phyloP scores from a whole-genome alignment of 2,113 vertebrate species.

The Notechis scutatus region DNA sequence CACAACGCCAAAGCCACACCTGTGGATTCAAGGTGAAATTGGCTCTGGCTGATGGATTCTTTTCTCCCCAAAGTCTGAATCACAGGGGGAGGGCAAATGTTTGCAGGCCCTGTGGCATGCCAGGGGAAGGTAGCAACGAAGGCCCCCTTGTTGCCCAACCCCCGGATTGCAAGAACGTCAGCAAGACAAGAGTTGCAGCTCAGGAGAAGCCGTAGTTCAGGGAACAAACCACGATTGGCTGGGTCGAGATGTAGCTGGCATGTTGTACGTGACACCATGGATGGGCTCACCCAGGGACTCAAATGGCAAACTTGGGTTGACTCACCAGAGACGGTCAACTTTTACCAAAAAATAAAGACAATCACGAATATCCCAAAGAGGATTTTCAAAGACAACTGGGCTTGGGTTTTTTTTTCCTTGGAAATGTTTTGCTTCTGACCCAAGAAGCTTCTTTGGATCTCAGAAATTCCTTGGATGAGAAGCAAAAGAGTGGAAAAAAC shows the following conservation, averaged over 20 bases:
- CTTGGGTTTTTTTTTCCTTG: too few relatives aligned
- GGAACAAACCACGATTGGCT: neutral
- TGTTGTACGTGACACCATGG: neutral
- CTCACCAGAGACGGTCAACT: neutral
- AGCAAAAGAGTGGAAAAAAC: too few relatives aligned
- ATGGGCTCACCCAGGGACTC: neutral
- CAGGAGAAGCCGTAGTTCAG: neutral
- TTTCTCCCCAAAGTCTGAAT: neutral
- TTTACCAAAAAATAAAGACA: neutral
- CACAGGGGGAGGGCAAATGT: neutral
- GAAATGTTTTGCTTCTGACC: too few relatives aligned
- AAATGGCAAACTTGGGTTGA: neutral
- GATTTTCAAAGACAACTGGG: too few relatives aligned
- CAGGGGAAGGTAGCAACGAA: neutral
- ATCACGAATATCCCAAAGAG: too few relatives aligned
- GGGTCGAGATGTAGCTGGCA: neutral
- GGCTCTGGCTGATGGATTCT: neutral
- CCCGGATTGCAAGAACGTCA: neutral
- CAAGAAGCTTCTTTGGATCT: too few relatives aligned
- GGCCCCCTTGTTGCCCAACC: neutral
- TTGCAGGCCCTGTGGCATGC: neutral
- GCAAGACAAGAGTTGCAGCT: neutral
- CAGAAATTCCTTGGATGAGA: too few relatives aligned
- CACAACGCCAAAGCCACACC: neutral
- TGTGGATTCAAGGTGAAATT: neutral